Evolutionary conservation across 2,888 invertebrate genomes (phyloP), one percentile per base, ranked within the genome.

Genomic region (Melieria picta): DNA sequence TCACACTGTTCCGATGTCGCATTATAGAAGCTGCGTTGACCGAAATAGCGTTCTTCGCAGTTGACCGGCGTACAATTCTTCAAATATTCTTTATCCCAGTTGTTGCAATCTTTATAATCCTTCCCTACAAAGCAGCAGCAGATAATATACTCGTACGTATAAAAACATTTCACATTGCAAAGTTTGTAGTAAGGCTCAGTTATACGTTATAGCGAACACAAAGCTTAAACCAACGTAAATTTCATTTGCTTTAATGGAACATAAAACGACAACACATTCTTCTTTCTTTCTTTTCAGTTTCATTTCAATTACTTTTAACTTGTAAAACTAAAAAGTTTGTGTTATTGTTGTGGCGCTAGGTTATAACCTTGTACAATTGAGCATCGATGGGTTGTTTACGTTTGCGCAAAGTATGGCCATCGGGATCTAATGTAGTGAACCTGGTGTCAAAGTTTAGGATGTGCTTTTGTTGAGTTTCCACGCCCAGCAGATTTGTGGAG

Each of bases 1-100:
- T 85, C 83, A 70, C 86, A 86, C 43, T 77, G 74, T n/a, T 80
- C 76, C 3, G 79, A 73, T 6, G 76, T 72, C 0, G 13, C 73
- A 78, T 89, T 89, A 78, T 87, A 90, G 77, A 84, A 90, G 79
- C 86, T 89, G 52, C 87, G 85, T 65, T 81, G 82, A 1, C 89
- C 90, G 65, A 89, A 87, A 80, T 90, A 90, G 73, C 90, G 90
- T 75, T 88, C 87, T 71, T 88, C 87, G 76, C 90, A 90, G 77
- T 89, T 87, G 0, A 88, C 86, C 0, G 89, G 89, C n/a, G 82
- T 83, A 77, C 90, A 90, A 55, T 87, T 86, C 42, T 85, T 81
- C 9, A 88, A 80, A 13, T 88, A 88, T 72, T 90, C 87, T 78
- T 87, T 81, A 81, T 90, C 90, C 76, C 82, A 84, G 75, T 84